Percentiles rank a stretch among this genome's conserved stretches.
These are phyloP conservation scores for Gonocerus acuteangulatus DNA, from an alignment of 2,888 invertebrate species.

Conservation along the genomic window DNA sequence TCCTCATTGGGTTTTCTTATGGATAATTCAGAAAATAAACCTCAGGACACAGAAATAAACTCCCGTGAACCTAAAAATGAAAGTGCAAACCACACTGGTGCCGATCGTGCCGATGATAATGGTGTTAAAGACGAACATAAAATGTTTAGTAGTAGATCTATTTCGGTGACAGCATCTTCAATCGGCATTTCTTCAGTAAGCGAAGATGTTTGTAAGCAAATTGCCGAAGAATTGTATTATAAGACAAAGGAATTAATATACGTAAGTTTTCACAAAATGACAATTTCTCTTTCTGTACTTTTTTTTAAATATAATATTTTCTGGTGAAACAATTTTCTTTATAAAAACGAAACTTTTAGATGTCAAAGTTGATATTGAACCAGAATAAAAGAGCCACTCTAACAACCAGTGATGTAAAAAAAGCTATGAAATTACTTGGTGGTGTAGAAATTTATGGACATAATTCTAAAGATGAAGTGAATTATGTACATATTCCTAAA, in stretches of 20 bases:
- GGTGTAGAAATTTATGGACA: slow-evolving; percentile 34
- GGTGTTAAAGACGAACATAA: slow-evolving; percentile 7
- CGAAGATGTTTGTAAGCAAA: slow-evolving; percentile 46
- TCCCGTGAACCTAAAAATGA: slow-evolving; percentile 4
- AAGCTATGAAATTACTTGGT: slow-evolving; percentile 33
- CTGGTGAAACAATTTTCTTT: no score
- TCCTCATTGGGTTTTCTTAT: slow-evolving; percentile 11
- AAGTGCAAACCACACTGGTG: slow-evolving; percentile 5
- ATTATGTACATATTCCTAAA: slow-evolving; percentile 32
- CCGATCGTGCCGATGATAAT: slow-evolving; percentile 6
- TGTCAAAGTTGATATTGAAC: slow-evolving; percentile 31
- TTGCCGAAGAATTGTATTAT: slow-evolving; percentile 51
- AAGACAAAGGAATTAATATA: slow-evolving; percentile 49
- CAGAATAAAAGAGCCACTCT: slow-evolving; percentile 35
- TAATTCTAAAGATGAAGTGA: slow-evolving; percentile 27
- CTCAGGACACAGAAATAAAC: neutral
- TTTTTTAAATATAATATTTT: no score
- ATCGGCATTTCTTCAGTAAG: slow-evolving; percentile 32
- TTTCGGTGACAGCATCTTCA: slow-evolving; percentile 31
- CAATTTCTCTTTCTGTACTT: no score
- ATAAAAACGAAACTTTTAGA: slow-evolving; percentile 30
- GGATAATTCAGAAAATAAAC: slow-evolving; percentile 10
- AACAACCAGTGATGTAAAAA: slow-evolving; percentile 35
- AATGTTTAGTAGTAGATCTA: slow-evolving; percentile 24
- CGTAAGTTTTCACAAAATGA: slow-evolving; percentile 43